Conservation (phyloP, 2,888 invertebrate species). For the Thera obeliscata region DNA sequence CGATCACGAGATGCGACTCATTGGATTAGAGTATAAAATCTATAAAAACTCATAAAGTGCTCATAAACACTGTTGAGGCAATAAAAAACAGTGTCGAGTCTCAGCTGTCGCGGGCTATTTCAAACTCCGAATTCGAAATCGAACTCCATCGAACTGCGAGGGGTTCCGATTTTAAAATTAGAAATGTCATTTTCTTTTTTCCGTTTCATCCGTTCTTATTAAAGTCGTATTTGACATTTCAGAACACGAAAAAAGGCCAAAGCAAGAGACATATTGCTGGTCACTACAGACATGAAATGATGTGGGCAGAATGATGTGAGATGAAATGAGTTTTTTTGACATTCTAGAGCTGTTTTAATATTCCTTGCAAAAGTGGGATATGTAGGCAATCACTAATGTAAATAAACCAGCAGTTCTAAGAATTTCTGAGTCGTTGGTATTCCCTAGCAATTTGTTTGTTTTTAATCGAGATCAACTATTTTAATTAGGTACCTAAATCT, state of each 20-base stretch:
- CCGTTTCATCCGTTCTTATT: slow-evolving; percentile 52
- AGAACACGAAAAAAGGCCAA: slow-evolving; percentile 33
- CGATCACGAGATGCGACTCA: slow-evolving; percentile 74
- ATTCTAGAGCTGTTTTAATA: neutral
- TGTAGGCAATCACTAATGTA: no score
- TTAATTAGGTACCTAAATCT: no score
- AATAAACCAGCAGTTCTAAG: no score
- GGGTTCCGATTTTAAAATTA: slow-evolving; percentile 72
- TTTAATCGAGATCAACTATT: no score
- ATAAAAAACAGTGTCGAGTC: slow-evolving; percentile 81
- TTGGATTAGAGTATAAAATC: slow-evolving; percentile 78
- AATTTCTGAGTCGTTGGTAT: neutral
- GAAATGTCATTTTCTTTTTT: slow-evolving; percentile 64
- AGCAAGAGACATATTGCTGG: slow-evolving; percentile 28
- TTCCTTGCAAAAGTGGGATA: neutral
- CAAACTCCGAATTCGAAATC: slow-evolving; percentile 67
- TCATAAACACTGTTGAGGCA: slow-evolving; percentile 82
- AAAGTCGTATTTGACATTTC: slow-evolving; percentile 44
- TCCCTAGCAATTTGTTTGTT: no score
- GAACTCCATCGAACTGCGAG: slow-evolving; percentile 76
- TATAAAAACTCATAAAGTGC: slow-evolving; percentile 83
- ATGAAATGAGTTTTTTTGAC: slow-evolving; percentile 5
- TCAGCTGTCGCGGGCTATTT: slow-evolving; percentile 84
- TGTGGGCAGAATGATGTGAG: slow-evolving; percentile 6
- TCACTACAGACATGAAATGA: slow-evolving; percentile 35